These are phyloP conservation scores for Dioctria linearis DNA, from an alignment of 2,888 invertebrate genomes.

Conservation along the genomic window DNA sequence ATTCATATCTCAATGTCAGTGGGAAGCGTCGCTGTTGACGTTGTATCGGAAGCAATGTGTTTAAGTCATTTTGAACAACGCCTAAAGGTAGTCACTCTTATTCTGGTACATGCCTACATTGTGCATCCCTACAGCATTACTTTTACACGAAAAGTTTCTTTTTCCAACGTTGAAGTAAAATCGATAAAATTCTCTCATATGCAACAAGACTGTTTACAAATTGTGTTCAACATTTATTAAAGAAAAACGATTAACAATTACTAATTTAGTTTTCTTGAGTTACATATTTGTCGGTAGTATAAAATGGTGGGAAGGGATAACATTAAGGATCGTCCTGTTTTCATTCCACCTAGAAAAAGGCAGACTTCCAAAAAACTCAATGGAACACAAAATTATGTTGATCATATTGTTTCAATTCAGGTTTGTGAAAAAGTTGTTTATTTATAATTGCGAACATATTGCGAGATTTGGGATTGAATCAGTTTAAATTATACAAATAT, in stretches of 20 bases:
- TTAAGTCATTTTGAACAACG: background rate
- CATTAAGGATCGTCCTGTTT: constrained; percentile 72
- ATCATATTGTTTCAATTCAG: constrained; percentile 77
- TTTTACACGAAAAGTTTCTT: background rate
- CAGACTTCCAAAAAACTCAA: constrained; percentile 74
- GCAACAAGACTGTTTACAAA: constrained; percentile 23
- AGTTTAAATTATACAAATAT: no score
- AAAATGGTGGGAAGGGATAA: constrained; percentile 67
- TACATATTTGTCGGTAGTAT: background rate
- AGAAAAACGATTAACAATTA: background rate
- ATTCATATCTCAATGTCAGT: no score
- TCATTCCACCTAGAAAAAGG: constrained; percentile 76
- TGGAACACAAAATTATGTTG: constrained; percentile 74
- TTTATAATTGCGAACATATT: no score
- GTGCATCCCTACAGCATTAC: background rate
- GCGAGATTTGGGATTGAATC: no score
- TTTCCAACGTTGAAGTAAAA: constrained; percentile 6
- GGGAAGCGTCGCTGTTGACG: no score
- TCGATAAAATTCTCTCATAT: constrained; percentile 39
- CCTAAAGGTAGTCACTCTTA: background rate
- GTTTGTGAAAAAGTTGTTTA: constrained; percentile 64
- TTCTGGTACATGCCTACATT: background rate
- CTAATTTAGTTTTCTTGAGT: background rate
- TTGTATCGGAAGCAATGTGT: background rate
- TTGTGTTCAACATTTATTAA: background rate